These are phyloP conservation scores for Dryobates pubescens DNA, from an alignment of 2,797 vertebrate genomes.

Conservation along the genomic window DNA sequence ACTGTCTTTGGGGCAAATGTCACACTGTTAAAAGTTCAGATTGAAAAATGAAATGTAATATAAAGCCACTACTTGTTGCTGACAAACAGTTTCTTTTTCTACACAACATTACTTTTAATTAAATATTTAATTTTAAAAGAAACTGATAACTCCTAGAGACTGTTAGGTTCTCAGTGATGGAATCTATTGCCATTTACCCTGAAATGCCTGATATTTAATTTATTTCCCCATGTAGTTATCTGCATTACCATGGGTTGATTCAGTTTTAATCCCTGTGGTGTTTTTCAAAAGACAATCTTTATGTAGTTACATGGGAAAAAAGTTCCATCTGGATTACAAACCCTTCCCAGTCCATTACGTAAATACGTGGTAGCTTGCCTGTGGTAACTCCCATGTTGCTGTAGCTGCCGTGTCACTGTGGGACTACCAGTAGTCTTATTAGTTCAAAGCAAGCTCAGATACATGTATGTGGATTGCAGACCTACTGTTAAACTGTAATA, in stretches of 20 bases:
- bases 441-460: not conserved
- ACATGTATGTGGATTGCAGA: not conserved
- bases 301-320: not conserved
- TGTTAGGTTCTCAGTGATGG: not conserved
- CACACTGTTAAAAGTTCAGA: not conserved
- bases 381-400: fast-evolving
- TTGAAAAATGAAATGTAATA: not conserved
- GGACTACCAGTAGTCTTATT: not conserved
- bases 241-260: not conserved
- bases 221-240: not conserved
- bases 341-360: not conserved
- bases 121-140: not conserved
- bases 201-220: not conserved
- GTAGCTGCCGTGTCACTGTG: not conserved
- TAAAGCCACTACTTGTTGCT: not conserved
- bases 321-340: not conserved
- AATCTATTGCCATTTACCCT: not conserved
- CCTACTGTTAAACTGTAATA: not conserved
- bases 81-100: not conserved
- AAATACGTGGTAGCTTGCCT: not conserved
- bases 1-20: not conserved
- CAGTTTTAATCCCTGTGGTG: not conserved
- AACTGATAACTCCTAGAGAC: not conserved
- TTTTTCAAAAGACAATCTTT: not conserved
- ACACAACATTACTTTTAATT: not conserved